Conservation (phyloP, 2,797 vertebrate species). For the Sebastes iracundus region DNA sequence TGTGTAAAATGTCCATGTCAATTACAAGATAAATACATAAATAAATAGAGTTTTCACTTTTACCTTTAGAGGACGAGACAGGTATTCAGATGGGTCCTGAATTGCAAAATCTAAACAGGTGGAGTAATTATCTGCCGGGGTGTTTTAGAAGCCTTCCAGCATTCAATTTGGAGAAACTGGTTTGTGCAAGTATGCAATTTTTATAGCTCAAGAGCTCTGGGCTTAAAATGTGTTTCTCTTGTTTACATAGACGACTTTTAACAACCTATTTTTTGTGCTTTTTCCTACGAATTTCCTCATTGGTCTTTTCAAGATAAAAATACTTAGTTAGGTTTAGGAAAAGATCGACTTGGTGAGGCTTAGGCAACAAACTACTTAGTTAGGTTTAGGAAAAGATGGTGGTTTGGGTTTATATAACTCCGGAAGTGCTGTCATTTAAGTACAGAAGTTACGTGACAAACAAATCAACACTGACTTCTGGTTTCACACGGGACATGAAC, state of each 20-base stretch:
- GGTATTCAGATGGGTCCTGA: neutral
- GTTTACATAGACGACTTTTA: neutral
- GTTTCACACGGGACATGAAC: neutral
- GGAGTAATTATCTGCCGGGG: neutral
- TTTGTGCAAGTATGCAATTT: neutral
- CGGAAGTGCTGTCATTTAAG: neutral
- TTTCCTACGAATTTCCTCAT: neutral
- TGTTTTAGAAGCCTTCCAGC: neutral
- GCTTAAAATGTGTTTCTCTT: neutral
- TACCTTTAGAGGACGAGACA: neutral
- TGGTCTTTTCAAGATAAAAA: neutral
- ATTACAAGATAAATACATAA: neutral
- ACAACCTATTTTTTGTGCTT: neutral
- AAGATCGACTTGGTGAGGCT: no score
- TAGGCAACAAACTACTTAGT: no score
- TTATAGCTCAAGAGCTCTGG: neutral
- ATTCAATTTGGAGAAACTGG: neutral
- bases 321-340: no score
- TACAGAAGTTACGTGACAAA: neutral
- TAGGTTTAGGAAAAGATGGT: neutral
- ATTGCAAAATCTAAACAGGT: neutral
- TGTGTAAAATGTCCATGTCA: neutral
- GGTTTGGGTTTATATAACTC: neutral
- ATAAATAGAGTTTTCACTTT: slow-evolving; percentile 10
- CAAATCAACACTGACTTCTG: neutral